Conservation (phyloP, 2,113 vertebrate genomes). For the Callospermophilus lateralis region DNA sequence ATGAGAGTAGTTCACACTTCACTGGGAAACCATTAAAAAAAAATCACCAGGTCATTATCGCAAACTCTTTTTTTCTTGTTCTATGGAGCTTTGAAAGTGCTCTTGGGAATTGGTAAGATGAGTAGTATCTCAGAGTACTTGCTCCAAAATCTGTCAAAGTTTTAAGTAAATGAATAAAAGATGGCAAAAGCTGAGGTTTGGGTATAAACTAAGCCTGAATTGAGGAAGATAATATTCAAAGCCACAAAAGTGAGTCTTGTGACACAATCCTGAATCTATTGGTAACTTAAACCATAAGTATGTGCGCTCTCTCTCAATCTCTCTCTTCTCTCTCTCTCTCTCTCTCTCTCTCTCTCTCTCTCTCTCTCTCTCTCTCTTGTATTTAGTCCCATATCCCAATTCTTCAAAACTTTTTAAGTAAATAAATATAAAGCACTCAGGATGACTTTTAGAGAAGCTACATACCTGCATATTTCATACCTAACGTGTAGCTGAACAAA, state of each 20-base stretch:
- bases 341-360: too few relatives aligned
- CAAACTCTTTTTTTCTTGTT: neutral
- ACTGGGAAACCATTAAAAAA: neutral
- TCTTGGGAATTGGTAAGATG: neutral
- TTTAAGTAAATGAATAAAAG: neutral
- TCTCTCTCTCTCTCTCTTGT: neutral
- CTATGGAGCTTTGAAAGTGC: neutral
- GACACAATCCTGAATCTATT: neutral
- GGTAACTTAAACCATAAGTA: neutral
- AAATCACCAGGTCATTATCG: neutral
- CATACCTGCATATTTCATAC: neutral
- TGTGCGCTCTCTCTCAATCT: too few relatives aligned
- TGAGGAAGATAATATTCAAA: neutral
- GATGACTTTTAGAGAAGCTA: neutral
- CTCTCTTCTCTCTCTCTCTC: too few relatives aligned
- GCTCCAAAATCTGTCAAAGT: neutral
- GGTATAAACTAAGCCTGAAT: neutral
- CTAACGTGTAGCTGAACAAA: neutral
- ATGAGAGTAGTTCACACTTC: neutral
- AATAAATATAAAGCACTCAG: neutral
- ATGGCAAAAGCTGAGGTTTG: neutral
- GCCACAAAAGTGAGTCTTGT: neutral
- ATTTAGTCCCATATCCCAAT: neutral
- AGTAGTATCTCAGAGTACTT: neutral
- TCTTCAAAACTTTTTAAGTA: conserved; percentile 14